A percentile compares a stretch with the other conserved stretches of the same genome.
These are phyloP conservation scores for Equus quagga DNA, from an alignment of 2,113 vertebrate genomes.

Conservation along the genomic window DNA sequence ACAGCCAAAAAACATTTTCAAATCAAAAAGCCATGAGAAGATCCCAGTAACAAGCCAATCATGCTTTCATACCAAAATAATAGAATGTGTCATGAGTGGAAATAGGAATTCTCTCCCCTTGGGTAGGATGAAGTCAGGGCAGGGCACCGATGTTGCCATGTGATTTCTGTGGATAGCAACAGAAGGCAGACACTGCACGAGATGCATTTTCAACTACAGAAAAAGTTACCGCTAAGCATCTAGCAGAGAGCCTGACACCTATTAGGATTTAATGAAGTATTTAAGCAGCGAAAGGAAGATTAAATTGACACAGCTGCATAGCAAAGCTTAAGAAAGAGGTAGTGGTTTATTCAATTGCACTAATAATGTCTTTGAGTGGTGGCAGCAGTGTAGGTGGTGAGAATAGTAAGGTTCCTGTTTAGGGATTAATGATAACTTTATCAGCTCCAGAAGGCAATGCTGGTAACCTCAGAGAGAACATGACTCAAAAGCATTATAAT, in stretches of 20 bases:
- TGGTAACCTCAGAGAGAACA: background rate
- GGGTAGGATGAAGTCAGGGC: background rate
- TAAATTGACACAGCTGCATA: background rate
- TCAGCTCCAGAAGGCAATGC: background rate
- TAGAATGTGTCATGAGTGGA: background rate
- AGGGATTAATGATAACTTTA: background rate
- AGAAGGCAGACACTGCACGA: background rate
- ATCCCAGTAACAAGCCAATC: background rate
- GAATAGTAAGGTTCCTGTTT: background rate
- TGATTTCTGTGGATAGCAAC: background rate
- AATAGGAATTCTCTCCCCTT: slow-evolving; percentile 10
- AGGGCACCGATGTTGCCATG: background rate
- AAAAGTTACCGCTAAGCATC: background rate
- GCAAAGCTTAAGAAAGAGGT: background rate
- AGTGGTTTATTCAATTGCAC: background rate
- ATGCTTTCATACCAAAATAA: background rate
- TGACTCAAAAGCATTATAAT: background rate
- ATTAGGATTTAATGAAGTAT: background rate
- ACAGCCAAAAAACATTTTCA: slow-evolving; percentile 42
- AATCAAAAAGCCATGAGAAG: background rate
- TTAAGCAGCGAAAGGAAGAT: background rate
- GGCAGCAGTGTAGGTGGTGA: background rate
- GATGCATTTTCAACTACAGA: background rate
- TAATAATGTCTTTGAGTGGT: background rate
- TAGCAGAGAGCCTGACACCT: background rate